Base-by-base conservation (phyloP, 2,888 invertebrate species). In the Amphimallon solstitiale region DNA sequence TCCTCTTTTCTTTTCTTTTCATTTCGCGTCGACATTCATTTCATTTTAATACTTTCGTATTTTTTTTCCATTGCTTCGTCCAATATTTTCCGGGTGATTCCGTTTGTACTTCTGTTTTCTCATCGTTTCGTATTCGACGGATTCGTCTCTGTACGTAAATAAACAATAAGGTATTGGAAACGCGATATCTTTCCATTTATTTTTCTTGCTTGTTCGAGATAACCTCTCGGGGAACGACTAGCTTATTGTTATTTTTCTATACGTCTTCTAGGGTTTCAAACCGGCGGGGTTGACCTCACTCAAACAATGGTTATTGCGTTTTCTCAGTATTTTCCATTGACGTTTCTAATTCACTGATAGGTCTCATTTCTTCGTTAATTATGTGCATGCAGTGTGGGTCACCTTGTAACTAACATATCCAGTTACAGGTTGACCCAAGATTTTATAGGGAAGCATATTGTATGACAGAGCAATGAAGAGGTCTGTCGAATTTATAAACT, bases 121-220 rank as follows among this genome's bases (percentile, higher is more conserved):
- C 49, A 49, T 49, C 49, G 49, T 49, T 49, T 14, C 23, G 49
- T 49, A 49, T 49, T 49, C 49, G 29, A 49, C 49, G 29, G 49
- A 1, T 5, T 14, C 29, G n/a, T 14, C 23, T 12, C 29, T 29
- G 34, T 34, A 19, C 19, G 45, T 45, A 17, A 45, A 45, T 45
- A 45, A 45, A 45, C 45, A 45, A 45, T 45, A 15, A 45, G 19
- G 45, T 15, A 45, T 45, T 45, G 45, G 19, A 15, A 45, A 45
- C 17, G 45, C 29, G 14, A 34, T 49, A 14, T 49, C 29, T n/a
- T n/a, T n/a, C n/a, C n/a, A n/a, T n/a, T n/a, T 7, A 49, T 12
- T 49, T 49, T 15, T 19, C 21, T 38, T 21, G 17, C 10, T 35
- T 34, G 14, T 5, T 54, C 23, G 54, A 12, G n/a, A 10, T n/a